phyloP scores from a whole-genome alignment of 1,140 invertebrate genomes.

The roundworm (Caenorhabditis elegans) region DNA sequence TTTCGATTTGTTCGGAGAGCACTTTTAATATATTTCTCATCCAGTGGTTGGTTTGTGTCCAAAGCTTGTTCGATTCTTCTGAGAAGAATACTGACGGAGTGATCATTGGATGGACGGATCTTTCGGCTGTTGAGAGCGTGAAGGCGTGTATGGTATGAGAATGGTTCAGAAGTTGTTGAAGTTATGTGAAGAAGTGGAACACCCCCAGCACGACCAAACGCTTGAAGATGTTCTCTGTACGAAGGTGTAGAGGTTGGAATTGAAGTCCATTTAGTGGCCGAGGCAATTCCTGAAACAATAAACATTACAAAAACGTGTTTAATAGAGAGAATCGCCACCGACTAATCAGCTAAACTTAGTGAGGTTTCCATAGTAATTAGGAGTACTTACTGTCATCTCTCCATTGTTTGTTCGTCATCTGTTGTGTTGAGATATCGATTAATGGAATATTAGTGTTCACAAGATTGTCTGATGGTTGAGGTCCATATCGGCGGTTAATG shows the following conservation, averaged over 20 bases:
- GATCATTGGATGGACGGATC: neutral
- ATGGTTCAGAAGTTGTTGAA: neutral
- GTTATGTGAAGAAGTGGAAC: neutral
- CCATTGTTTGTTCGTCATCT: slow-evolving; percentile 10
- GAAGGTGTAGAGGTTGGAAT: neutral
- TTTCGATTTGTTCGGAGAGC: slow-evolving; percentile 21
- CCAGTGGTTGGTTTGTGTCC: slow-evolving; percentile 17
- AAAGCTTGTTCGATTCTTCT: neutral
- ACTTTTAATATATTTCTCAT: slow-evolving; percentile 28
- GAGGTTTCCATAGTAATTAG: neutral
- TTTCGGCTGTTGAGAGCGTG: neutral
- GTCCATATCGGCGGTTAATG: neutral
- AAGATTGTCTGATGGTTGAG: slow-evolving; percentile 11
- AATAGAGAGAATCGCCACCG: neutral
- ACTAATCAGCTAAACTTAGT: neutral
- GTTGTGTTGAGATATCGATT: slow-evolving; percentile 18
- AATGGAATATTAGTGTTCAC: neutral
- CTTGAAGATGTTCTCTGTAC: neutral
- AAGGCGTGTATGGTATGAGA: neutral
- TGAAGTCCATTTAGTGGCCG: neutral
- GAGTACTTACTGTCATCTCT: neutral
- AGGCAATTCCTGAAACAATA: neutral
- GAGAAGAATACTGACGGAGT: neutral
- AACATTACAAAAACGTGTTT: neutral
- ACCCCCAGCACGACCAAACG: neutral